Evolutionary conservation across 1,140 invertebrate species (phyloP), one percentile per base, ranked within the genome.

Genomic region (Homarus americanus): DNA sequence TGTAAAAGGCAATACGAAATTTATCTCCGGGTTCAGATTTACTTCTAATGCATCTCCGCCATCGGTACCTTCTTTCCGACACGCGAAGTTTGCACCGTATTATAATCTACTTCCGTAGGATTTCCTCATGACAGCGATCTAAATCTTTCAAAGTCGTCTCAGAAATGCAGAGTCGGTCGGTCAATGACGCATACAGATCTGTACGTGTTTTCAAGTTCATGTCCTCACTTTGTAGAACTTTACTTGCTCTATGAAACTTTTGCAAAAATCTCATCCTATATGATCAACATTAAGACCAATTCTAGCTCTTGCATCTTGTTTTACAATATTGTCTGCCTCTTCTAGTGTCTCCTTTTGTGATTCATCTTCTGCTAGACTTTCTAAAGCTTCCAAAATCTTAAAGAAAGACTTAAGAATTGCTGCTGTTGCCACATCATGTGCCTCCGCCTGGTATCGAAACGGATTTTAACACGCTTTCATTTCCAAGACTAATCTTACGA

Each of bases 271-370:
- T 58, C 7, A 9, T 58, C 53, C 76, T 75, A 92, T 82, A 92
- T 92, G 49, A n/a, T 89, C 36, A 89, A 92, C 90, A 92, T 92
- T 44, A 92, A 92, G 88, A 92, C 83, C 87, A 20, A 91, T 92
- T 92, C 91, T 92, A 93, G 73, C 69, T 91, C 83, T 20, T 58
- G 10, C 24, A 58, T 10, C 53, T 15, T 9, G 2, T 10, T 58
- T n/a, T 58, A 24, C 17, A 58, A 91, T 92, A 80, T 28, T 32
- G 32, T 34, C 32, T 58, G 17, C 53, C 53, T 58, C 9, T 58
- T 58, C 53, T 58, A 20, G 53, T 58, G 53, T 80, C 41, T 58
- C n/a, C 49, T 17, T 80, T 80, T 80, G 41, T 44, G 28, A 44
- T 20, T 44, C 4, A 24, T 80, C 41, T 58, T 58, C 78, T 3